These are phyloP conservation scores for Mohoua ochrocephala DNA, from an alignment of 2,113 vertebrate genomes.

Conservation along the genomic window DNA sequence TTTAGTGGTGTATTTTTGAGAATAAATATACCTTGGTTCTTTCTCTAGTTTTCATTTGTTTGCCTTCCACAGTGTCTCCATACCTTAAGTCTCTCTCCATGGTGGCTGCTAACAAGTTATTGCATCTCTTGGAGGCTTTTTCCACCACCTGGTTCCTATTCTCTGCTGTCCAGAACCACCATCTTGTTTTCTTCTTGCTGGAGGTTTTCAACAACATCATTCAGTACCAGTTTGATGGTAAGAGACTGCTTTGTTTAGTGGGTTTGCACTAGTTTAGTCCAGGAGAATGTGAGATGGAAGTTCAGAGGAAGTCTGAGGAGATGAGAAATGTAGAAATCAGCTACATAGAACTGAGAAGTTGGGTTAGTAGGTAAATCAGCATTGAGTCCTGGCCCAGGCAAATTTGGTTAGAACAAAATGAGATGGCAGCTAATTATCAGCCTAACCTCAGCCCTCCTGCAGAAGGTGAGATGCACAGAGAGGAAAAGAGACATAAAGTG, in stretches of 20 bases:
- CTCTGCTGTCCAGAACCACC: conserved; percentile 91
- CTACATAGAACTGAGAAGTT: background rate
- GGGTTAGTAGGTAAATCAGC: background rate
- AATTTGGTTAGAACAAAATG: background rate
- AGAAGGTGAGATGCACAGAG: background rate
- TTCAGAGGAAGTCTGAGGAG: background rate
- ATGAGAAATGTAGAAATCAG: background rate
- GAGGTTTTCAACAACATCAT: conserved; percentile 99
- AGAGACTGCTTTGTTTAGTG: conserved; percentile 19
- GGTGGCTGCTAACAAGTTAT: conserved; percentile 95
- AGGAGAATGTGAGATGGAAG: background rate
- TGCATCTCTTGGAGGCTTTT: conserved; percentile 96
- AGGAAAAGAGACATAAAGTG: background rate
- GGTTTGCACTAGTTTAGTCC: background rate
- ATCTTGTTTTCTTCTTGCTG: conserved; percentile 94
- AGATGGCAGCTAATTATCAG: background rate
- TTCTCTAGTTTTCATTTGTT: background rate
- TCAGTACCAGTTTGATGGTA: conserved; percentile 99
- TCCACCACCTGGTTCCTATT: conserved; percentile 97
- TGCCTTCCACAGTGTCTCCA: conserved; percentile 83
- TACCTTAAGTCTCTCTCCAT: conserved; percentile 98
- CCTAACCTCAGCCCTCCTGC: background rate
- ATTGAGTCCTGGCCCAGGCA: background rate
- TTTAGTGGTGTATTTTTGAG: background rate
- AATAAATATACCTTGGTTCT: background rate